Evolutionary conservation across 2,113 vertebrate species (phyloP).

Genomic region (Nothobranchius furzeri): DNA sequence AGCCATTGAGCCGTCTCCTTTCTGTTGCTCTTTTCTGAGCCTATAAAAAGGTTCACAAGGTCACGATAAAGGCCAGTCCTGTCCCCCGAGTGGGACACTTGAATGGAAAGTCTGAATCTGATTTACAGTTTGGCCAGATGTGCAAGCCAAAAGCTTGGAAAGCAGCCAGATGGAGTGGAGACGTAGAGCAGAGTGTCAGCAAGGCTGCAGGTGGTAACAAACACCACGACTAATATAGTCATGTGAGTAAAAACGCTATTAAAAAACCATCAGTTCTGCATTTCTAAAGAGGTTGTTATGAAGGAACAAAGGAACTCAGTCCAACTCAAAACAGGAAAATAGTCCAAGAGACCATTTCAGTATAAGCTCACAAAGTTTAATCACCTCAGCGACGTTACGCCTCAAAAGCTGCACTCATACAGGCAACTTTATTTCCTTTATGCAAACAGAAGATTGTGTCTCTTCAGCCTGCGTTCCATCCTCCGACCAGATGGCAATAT

Average conservation of each 20-base stretch:
- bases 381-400: conserved; percentile 8
- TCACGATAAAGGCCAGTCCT: conserved; percentile 70
- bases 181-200: conserved; percentile 40
- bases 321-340: not conserved
- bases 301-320: conserved; percentile 7
- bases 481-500: conserved; percentile 68
- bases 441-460: conserved; percentile 47
- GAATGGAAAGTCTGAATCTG: conserved; percentile 76
- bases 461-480: conserved; percentile 62
- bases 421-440: conserved; percentile 44
- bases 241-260: conserved; percentile 1
- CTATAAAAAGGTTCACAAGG: conserved; percentile 73
- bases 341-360: conserved; percentile 13
- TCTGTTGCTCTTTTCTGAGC: conserved; percentile 65
- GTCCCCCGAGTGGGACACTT: conserved; percentile 69
- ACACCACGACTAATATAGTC: conserved; percentile 15
- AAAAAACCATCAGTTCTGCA: not conserved
- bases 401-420: conserved; percentile 27
- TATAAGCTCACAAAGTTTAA: conserved; percentile 1
- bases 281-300: not conserved
- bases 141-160: conserved; percentile 65
- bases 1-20: conserved; percentile 52
- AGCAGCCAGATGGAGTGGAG: conserved; percentile 51
- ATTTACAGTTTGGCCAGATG: conserved; percentile 74
- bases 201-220: conserved; percentile 51